Evolutionary conservation across 2,797 vertebrate species (phyloP), one percentile per base, ranked within the genome.

Genomic region (Hypotaenidia philippensis): DNA sequence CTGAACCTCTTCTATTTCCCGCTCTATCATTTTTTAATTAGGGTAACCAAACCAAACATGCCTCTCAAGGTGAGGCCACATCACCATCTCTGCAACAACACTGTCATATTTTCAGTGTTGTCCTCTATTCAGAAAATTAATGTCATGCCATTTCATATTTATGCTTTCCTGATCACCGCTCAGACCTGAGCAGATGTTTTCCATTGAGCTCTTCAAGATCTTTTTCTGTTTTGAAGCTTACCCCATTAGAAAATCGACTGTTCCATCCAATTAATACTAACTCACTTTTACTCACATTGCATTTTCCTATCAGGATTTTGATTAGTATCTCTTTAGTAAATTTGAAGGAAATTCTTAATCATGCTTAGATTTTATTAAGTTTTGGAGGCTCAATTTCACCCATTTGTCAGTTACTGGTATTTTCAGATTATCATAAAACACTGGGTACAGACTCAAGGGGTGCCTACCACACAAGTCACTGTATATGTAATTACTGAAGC

Each of bases 61-160:
- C 49, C 36, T 90, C 85, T 93, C 84, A 90, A 93, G 89, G 94
- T 89, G 94, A 97, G 85, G 83, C 80, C 87, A 69, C 74, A 85
- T 93, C 87, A 91, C 89, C 61, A 79, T 83, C 87, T 90, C 89
- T 26, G 94, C 87, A 97, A 89, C 66, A 88, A 68, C 79, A 52
- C 83, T 92, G 93, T 93, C 91, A 77, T 90, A 90, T 93, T 93
- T 95, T 66, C 87, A 90, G 77, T 38, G 13, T 74, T 94, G 89
- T 94, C 91, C 89, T 96, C 93, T 94, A 79, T 96, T 95, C 85
- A 94, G 65, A 77, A 93, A 94, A 96, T 94, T 96, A 91, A 93
- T 93, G 91, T 91, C 80, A 64, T 84, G 94, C 83, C 83, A 86
- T 95, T 94, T 91, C 83, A 59, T 69, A 96, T 92, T 91, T 89